These are phyloP conservation scores for Dione juno DNA, from an alignment of 2,888 invertebrate genomes.

Conservation along the genomic window DNA sequence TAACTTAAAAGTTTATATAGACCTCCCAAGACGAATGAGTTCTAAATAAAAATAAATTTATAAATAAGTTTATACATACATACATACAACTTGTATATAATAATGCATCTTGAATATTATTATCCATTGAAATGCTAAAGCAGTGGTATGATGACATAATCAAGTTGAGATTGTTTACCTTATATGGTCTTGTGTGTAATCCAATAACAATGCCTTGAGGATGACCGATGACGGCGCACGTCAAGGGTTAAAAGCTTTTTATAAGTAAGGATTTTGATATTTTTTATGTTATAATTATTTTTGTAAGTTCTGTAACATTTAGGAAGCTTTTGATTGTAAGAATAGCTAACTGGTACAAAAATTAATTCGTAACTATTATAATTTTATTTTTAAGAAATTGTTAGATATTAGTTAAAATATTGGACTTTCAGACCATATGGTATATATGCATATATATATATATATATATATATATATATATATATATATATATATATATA, in stretches of 20 bases:
- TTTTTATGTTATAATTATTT: neutral
- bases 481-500: no score
- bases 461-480: no score
- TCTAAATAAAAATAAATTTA: neutral
- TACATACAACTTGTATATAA: neutral
- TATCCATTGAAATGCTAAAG: conserved; percentile 10
- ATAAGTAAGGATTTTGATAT: conserved; percentile 37
- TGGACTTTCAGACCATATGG: no score
- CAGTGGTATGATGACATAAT: conserved; percentile 21
- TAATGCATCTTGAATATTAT: conserved; percentile 9
- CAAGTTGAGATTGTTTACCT: conserved; percentile 32
- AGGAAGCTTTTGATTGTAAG: neutral
- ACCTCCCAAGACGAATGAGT: neutral
- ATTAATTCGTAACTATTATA: no score
- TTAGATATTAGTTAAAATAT: no score
- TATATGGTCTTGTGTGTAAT: conserved; percentile 50
- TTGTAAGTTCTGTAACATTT: neutral
- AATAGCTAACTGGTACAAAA: no score
- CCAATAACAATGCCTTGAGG: conserved; percentile 54
- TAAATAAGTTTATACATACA: neutral
- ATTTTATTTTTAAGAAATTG: no score
- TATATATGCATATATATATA: no score
- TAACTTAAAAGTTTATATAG: no score
- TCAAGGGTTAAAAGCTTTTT: conserved; percentile 53
- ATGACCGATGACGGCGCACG: conserved; percentile 59